These are phyloP conservation scores for Melanostoma mellinum DNA, from an alignment of 2,888 invertebrate species.

Conservation along the genomic window DNA sequence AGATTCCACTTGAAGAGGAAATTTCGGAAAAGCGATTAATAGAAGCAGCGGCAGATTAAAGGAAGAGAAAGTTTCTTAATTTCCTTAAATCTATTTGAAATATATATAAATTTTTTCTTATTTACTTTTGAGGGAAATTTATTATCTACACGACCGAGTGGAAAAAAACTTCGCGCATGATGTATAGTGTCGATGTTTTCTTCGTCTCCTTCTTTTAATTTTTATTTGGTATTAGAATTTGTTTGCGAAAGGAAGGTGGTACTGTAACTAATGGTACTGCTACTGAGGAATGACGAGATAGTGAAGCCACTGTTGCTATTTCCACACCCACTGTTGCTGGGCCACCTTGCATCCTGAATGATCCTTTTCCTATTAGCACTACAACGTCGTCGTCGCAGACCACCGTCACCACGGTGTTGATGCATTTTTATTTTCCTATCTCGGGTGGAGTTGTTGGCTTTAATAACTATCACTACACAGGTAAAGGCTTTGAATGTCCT, in stretches of 20 bases:
- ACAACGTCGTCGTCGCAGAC: conserved; percentile 44
- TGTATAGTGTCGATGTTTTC: conserved; percentile 38
- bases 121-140: conserved; percentile 30
- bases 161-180: conserved; percentile 65
- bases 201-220: conserved; percentile 25
- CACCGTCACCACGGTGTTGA: conserved; percentile 64
- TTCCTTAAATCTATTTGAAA: conserved; percentile 3
- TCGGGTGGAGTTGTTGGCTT: conserved; percentile 49
- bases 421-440: conserved; percentile 70
- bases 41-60: conserved; percentile 30
- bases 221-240: conserved; percentile 29
- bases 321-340: conserved; percentile 64
- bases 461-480: conserved; percentile 53
- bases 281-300: conserved; percentile 58
- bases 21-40: conserved; percentile 39
- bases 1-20: conserved; percentile 37
- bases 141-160: conserved; percentile 54
- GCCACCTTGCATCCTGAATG: conserved; percentile 66
- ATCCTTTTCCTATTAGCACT: conserved; percentile 55
- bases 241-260: conserved; percentile 41
- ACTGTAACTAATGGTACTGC: conserved; percentile 34
- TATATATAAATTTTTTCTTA: conserved; percentile 24
- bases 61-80: conserved; percentile 28
- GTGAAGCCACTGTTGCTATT: conserved; percentile 65
- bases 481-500: conserved; percentile 60